Evolutionary conservation across 2,113 vertebrate genomes (phyloP), one percentile per base, ranked within the genome.

Genomic region (Gorsachius goisagi): DNA sequence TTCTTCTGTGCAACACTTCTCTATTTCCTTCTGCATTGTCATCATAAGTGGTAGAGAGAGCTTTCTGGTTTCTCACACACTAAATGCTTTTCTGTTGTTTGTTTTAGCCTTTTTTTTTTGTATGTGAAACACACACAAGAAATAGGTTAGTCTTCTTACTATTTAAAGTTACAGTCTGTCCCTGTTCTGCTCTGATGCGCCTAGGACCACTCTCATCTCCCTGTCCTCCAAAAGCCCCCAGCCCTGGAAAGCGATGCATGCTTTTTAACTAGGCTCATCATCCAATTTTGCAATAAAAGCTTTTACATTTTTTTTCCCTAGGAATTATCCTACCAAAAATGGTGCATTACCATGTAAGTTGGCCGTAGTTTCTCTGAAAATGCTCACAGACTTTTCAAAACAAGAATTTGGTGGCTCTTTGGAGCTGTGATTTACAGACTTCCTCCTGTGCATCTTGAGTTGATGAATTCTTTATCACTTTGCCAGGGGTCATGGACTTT

Each of bases 401-500:
- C 32, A 60, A 35, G 64, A 67, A 58, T 21, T 56, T 2, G 22
- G 52, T 72, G 50, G 16, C 44, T 60, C 21, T 33, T 90, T 64
- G 26, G 60, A 58, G 66, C 66, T 59, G 32, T 50, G 58, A 68
- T 83, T 87, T 81, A 16, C 44, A 58, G 15, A 27, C 56, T 62
- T 74, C 67, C 35, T 80, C 16, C n/a, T 63, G 33, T n/a, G 59
- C 80, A 11, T 63, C 60, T 81, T 24, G 24, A 56, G 52, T 37
- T 35, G 47, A 68, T 74, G 35, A 58, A 53, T 72, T 77, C 32
- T 67, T 58, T 33, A 56, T 39, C 30, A 2, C 67, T 76, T 66
- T 94, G 85, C 77, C 72, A 94, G 88, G 35, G 77, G 67, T 95
- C 4, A 1, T 79, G 85, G 71, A 77, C 71, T 89, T 84, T 56